Base-by-base conservation (phyloP, 2,888 invertebrate species). In the Tuberolachnus salignus region DNA sequence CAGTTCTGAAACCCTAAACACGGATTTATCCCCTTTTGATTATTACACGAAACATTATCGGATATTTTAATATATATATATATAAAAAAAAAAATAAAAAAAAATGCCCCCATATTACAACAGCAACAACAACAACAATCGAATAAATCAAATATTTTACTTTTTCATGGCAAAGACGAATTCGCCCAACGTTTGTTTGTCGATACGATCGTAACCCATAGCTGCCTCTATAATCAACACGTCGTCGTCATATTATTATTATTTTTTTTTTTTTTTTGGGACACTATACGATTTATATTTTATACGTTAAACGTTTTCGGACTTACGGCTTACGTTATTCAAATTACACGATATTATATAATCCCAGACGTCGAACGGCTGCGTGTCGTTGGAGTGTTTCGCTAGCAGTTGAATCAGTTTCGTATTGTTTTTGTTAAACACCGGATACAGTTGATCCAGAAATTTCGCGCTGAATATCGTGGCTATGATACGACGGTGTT, bases 391-490 rank as follows among this genome's bases (percentile, higher is more conserved):
- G 11, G 82, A 80, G 78, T 84, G 83, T 21, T 78, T 74, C 71
- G 82, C 82, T 51, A 88, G 82, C n/a, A 83, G 84, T 1, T 83
- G 80, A 14, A 87, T 85, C 1, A 87, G 82, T 46, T 83, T 81
- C 14, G 84, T 83, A 16, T 86, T 85, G 70, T 86, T 85, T 55
- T 86, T 85, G 70, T 82, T 84, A 81, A 88, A 86, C 1, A 84
- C 85, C 9, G 81, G 81, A 3, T 84, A 83, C 81, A 86, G 87
- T 81, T 85, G 85, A 64, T 84, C 85, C 71, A 88, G 81, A 55
- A 87, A 86, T 46, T 85, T 85, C 82, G 87, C 87, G 82, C 87
- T 87, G 82, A 87, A 88, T 0, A 87, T 86, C 19, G 86, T 86
- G 0, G 87, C 87, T 21, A 88, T 83, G 46, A 87, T 82, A 81